Evolutionary conservation across 1,140 invertebrate species (phyloP), one percentile per base, ranked within the genome.

Genomic region (Drosophila insularis): DNA sequence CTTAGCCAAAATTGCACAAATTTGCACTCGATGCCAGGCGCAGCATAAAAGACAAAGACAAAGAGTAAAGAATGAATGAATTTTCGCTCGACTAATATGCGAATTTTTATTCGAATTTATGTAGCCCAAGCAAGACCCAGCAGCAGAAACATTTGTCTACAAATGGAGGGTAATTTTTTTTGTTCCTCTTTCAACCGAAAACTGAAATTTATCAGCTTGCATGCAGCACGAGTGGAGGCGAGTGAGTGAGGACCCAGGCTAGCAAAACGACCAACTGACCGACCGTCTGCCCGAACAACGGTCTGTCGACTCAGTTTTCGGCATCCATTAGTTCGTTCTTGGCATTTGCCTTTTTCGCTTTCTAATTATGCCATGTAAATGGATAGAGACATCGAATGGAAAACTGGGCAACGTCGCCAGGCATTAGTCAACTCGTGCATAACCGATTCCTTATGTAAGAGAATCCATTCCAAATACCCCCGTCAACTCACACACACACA

Each of bases 61-160:
- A 13, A 37, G 21, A n/a, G 21, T 4, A 27, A 4, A 14, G 10
- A 23, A 27, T 56, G 59, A 21, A 6, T 31, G 39, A 56, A 40
- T 55, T 68, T 71, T 67, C 53, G 35, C 62, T 64, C 58, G 63
- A 67, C 68, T 76, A 86, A 87, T 82, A 76, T 87, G 82, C 75
- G 79, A 82, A 87, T 87, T 86, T 86, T 82, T 86, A 87, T 87
- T 79, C 75, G 66, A 76, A 86, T 86, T 87, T 81, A 86, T 86
- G 78, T 69, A 31, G 35, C 43, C 19, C 43, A 2, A 13, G 50
- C 27, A 19, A n/a, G 31, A 43, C 43, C 43, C 17, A 19, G 8
- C 3, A 17, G 7, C 17, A 50, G 43, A 10, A 14, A 50, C 32
- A 66, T 71, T 78, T 71, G 75, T 50, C 58, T 54, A 63, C 17